Percentiles rank a stretch among this genome's conserved stretches.
Evolutionary conservation across 2,888 invertebrate genomes (phyloP).

Genomic region (Dendrolimus pini): DNA sequence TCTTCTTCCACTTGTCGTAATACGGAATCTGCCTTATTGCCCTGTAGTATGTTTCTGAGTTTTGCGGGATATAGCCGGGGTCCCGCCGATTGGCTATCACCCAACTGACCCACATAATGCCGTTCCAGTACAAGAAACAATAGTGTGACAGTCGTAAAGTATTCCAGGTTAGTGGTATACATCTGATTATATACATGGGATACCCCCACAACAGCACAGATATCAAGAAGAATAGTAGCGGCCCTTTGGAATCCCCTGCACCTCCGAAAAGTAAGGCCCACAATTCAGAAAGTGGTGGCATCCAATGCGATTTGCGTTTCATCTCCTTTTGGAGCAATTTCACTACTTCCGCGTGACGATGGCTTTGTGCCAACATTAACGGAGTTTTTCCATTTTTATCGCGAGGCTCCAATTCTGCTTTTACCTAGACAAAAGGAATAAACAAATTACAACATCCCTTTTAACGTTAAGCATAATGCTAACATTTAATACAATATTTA

Average conservation of each 20-base stretch:
- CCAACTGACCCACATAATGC: constrained; percentile 96
- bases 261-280: constrained; percentile 94
- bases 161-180: constrained; percentile 94
- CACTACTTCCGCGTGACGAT: constrained; percentile 90
- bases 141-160: constrained; percentile 90
- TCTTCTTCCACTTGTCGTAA: constrained; percentile 94
- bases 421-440: constrained; percentile 74
- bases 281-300: constrained; percentile 90
- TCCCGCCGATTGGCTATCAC: constrained; percentile 91
- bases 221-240: constrained; percentile 88
- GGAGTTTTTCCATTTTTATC: constrained; percentile 97
- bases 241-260: constrained; percentile 93
- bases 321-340: constrained; percentile 88
- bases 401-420: constrained; percentile 89
- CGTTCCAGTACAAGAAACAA: constrained; percentile 93
- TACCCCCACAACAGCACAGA: constrained; percentile 94
- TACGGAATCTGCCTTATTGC: constrained; percentile 95
- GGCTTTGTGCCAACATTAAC: constrained; percentile 90
- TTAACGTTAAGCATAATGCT: too few relatives aligned
- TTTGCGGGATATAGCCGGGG: constrained; percentile 92
- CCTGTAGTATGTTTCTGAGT: constrained; percentile 92
- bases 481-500: too few relatives aligned
- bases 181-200: constrained; percentile 94
- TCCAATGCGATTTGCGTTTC: constrained; percentile 89
- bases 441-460: too few relatives aligned